Evolutionary conservation across 2,113 vertebrate species (phyloP).

Genomic region (Microcebus jonahi): DNA sequence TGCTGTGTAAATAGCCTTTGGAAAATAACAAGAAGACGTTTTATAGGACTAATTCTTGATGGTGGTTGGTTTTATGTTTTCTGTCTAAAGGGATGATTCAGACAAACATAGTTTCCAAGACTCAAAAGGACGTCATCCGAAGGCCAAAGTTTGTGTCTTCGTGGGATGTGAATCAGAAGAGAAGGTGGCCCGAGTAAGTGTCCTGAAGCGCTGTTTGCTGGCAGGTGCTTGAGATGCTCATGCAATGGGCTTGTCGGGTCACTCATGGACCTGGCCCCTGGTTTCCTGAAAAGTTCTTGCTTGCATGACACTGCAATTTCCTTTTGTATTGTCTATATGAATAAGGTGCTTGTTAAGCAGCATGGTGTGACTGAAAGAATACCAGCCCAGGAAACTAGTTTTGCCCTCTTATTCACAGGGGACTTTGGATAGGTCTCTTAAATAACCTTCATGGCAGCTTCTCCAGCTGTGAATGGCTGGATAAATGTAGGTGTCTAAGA

Average conservation of each 20-base stretch:
- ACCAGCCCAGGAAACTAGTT: neutral
- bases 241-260: accelerated
- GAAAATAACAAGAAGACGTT: neutral
- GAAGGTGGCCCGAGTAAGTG: slow-evolving; percentile 80
- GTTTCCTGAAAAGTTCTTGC: neutral
- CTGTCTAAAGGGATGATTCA: slow-evolving; percentile 90
- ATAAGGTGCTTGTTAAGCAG: neutral
- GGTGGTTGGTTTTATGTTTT: slow-evolving; percentile 19
- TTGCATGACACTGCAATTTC: neutral
- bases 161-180: slow-evolving; percentile 83
- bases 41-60: neutral
- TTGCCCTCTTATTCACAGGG: neutral
- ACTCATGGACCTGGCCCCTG: neutral
- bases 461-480: neutral
- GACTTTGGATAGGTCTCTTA: neutral
- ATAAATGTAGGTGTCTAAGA: neutral
- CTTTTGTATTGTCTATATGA: neutral
- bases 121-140: slow-evolving; percentile 86
- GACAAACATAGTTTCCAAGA: slow-evolving; percentile 85
- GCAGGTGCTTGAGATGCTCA: accelerated
- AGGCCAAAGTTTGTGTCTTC: slow-evolving; percentile 91
- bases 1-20: neutral
- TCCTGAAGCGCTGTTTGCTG: neutral
- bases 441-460: neutral
- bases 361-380: neutral